Conservation (phyloP, 2,113 vertebrate genomes). For the Hassar affinis region DNA sequence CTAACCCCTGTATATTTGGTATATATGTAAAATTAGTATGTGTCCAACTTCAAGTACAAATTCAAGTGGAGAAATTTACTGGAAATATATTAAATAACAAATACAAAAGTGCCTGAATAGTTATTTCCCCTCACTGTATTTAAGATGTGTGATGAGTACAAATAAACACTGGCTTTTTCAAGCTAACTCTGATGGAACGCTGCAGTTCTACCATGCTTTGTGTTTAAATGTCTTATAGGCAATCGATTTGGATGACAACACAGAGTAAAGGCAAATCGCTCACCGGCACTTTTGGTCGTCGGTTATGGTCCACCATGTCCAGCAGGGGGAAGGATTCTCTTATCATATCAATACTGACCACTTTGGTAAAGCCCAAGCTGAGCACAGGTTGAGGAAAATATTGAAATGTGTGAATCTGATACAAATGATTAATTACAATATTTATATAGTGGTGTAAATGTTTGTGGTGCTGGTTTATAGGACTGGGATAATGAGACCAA, state of each 20-base stretch:
- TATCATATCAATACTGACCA: conserved; percentile 79
- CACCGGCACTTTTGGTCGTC: conserved; percentile 72
- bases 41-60: background rate
- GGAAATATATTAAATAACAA: background rate
- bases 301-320: conserved; percentile 83
- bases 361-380: conserved; percentile 83
- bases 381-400: conserved; percentile 15
- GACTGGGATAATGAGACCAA: background rate
- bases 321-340: conserved; percentile 80
- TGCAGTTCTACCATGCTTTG: background rate
- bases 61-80: background rate
- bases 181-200: background rate
- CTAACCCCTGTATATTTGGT: no score
- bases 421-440: background rate
- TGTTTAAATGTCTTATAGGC: background rate
- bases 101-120: background rate
- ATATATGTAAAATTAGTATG: background rate
- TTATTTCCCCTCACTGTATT: background rate
- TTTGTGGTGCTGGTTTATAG: background rate
- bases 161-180: background rate
- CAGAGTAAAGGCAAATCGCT: conserved; percentile 44
- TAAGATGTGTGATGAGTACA: background rate
- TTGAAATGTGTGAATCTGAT: background rate
- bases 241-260: background rate
- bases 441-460: background rate